phyloP scores from a whole-genome alignment of 2,113 vertebrate genomes.

The Alethe castanea region DNA sequence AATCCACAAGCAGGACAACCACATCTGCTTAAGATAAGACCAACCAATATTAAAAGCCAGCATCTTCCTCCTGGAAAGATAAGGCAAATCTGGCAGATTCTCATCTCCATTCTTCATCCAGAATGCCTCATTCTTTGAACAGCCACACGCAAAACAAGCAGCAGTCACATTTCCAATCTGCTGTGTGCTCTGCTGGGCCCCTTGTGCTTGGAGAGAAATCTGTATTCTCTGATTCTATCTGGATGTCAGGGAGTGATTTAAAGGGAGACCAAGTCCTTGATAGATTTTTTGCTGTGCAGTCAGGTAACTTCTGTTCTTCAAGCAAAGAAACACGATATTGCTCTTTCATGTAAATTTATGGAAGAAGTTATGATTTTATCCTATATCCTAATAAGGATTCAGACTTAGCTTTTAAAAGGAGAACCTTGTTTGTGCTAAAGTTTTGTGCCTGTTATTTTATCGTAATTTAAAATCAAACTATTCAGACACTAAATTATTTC shows the following conservation, averaged over 20 bases:
- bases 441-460: constrained; percentile 42
- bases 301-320: constrained; percentile 23
- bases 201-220: not conserved
- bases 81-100: not conserved
- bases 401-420: not conserved
- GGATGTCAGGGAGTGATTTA: not conserved
- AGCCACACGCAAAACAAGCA: not conserved
- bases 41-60: not conserved
- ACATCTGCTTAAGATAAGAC: not conserved
- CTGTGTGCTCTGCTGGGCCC: not conserved
- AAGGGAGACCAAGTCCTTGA: not conserved
- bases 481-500: constrained; percentile 38
- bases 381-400: constrained; percentile 17
- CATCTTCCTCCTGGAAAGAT: not conserved
- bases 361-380: constrained; percentile 31
- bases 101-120: not conserved
- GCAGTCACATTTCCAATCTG: not conserved
- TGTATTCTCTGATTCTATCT: not conserved
- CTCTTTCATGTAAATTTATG: not conserved
- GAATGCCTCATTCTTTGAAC: not conserved
- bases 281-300: not conserved
- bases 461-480: constrained; percentile 52
- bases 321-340: not conserved
- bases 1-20: not conserved
- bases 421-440: not conserved